Percentiles rank a stretch among this genome's conserved stretches.
These are phyloP conservation scores for Ptilorrhoa leucosticta DNA, from an alignment of 2,113 vertebrate species.

Conservation along the genomic window DNA sequence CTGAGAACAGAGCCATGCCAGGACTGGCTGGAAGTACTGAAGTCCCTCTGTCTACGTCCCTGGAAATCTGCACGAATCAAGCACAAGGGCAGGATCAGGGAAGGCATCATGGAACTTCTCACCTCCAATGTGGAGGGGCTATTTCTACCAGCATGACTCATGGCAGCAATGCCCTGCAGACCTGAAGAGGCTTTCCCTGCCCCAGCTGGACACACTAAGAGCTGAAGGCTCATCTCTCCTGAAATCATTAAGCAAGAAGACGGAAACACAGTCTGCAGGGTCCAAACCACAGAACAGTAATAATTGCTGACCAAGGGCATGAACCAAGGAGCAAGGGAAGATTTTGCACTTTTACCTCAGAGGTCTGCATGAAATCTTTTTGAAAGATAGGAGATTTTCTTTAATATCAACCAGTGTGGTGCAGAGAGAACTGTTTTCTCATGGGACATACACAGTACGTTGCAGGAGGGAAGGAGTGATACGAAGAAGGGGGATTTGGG, in stretches of 20 bases:
- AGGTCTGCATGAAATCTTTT: neutral
- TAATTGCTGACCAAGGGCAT: fast-evolving
- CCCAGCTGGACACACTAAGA: neutral
- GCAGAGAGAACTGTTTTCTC: neutral
- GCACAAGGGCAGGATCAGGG: neutral
- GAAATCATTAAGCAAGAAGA: neutral
- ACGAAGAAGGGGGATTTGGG: neutral
- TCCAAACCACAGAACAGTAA: neutral
- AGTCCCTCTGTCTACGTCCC: neutral
- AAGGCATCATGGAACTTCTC: neutral
- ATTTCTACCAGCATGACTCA: neutral
- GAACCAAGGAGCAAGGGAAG: neutral
- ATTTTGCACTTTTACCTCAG: neutral
- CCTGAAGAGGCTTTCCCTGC: neutral
- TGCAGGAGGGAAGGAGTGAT: neutral
- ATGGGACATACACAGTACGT: fast-evolving
- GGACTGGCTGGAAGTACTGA: neutral
- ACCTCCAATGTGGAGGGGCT: fast-evolving
- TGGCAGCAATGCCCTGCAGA: neutral
- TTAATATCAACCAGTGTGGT: neutral
- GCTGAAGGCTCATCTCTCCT: neutral
- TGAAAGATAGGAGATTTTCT: neutral
- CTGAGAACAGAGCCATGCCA: neutral
- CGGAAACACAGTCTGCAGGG: fast-evolving
- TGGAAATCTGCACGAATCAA: neutral